Evolutionary conservation across 2,888 invertebrate species (phyloP).

Genomic region (Torymus texanus): DNA sequence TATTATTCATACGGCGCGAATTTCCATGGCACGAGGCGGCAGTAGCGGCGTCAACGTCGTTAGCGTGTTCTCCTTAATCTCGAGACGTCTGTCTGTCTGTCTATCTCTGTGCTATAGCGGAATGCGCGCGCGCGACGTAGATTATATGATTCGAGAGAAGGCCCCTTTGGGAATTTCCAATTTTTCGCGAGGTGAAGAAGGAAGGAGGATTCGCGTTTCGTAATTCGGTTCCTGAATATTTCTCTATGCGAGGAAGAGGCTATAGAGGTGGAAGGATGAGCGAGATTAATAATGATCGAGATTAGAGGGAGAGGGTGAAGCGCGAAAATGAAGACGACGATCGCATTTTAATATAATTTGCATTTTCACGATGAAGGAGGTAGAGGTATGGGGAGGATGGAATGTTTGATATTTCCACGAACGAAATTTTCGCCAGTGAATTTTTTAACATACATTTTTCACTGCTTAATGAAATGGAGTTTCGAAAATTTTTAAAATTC

Average conservation of each 20-base stretch:
- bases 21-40: conserved; percentile 65
- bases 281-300: no score
- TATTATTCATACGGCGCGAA: conserved; percentile 70
- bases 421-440: no score
- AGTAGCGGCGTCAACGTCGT: background rate
- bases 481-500: no score
- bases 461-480: no score
- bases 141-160: conserved; percentile 21
- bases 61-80: conserved; percentile 18
- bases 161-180: conserved; percentile 34
- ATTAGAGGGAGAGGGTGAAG: no score
- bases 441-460: no score
- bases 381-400: no score
- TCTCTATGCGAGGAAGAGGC: conserved; percentile 4
- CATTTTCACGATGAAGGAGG: no score
- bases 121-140: conserved; percentile 18
- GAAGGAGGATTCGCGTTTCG: background rate
- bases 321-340: no score
- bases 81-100: conserved; percentile 13
- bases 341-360: no score
- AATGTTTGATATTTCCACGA: no score
- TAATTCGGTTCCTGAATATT: conserved; percentile 34
- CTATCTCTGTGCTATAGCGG: background rate
- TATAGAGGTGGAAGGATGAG: no score
- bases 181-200: conserved; percentile 22